Conservation (phyloP, 2,113 vertebrate genomes). For the Cyanoderma ruficeps region DNA sequence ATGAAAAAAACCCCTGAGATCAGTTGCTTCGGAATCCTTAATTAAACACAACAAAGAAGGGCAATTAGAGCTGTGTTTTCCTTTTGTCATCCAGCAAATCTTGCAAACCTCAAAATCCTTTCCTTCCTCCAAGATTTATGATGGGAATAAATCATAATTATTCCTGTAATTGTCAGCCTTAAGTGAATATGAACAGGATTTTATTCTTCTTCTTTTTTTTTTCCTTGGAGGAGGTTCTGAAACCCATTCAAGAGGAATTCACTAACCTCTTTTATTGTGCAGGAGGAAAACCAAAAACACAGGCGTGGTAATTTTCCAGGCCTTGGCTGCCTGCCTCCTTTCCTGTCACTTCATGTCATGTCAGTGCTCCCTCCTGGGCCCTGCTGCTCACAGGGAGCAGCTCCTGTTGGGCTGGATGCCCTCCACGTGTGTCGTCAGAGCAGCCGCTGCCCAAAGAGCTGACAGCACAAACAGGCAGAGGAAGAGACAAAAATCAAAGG, state of each 20-base stretch:
- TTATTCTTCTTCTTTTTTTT: neutral
- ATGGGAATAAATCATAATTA: constrained; percentile 47
- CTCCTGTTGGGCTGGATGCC: neutral
- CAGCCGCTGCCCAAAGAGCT: neutral
- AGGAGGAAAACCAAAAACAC: neutral
- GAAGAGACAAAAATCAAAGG: neutral
- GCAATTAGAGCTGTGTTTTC: constrained; percentile 68
- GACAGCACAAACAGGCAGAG: neutral
- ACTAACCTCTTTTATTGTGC: neutral
- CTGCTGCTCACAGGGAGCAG: fast-evolving
- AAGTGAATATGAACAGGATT: neutral
- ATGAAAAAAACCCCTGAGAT: constrained; percentile 72
- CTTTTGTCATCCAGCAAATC: constrained; percentile 47
- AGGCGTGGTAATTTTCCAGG: constrained; percentile 28
- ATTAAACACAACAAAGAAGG: constrained; percentile 68
- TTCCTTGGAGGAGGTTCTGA: neutral
- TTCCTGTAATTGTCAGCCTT: neutral
- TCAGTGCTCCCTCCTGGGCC: neutral
- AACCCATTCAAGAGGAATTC: constrained; percentile 6
- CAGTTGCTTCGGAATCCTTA: constrained; percentile 76
- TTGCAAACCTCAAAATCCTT: neutral
- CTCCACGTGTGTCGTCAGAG: neutral
- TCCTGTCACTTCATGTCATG: constrained; percentile 8
- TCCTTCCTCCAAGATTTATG: constrained; percentile 17
- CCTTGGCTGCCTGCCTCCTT: constrained; percentile 16